Base-by-base conservation (phyloP, 2,113 vertebrate genomes). In the Ondatra zibethicus region DNA sequence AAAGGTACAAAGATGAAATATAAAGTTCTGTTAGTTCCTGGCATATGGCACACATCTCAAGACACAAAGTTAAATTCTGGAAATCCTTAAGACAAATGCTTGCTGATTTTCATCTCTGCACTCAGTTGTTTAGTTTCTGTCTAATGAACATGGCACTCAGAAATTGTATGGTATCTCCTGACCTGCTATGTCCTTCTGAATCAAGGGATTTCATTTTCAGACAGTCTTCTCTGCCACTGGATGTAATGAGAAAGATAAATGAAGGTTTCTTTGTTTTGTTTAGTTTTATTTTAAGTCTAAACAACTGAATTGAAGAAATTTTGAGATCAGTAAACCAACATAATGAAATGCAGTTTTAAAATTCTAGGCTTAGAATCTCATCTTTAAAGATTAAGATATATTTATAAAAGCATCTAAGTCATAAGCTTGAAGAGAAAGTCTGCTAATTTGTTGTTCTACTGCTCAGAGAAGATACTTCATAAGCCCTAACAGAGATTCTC, bases 21-120 rank as follows among this genome's bases (percentile, higher is more conserved):
- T 42, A 68, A 97, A 93, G 85, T 97, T 93, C 94, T 97, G 81
- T 93, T 96, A 96, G 97, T 95, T 96, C 90, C 96, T 97, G 95
- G 93, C 98, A 86, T 97, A 96, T 78, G 85, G 96, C 93, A 98
- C 95, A 95, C 93, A 98, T 96, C 96, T 97, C 84, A 97, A 96
- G 94, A 95, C 95, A 93, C 63, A 92, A 95, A 98, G 76, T 94
- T 94, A 93, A 96, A 92, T 96, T 76, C 89, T 92, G 89, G 95
- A 96, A 92, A 89, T 88, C 66, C 70, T 95, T 96, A 97, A 93
- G 96, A 97, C 89, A 98, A 94, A 39, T 94, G 94, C 88, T 88
- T 96, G 85, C 92, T 96, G 95, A 85, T 97, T 96, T 98, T 96
- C 85, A 97, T 97, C 93, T 97, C 78, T 93, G 47, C 91, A 96